These are phyloP conservation scores for Liposcelis brunnea DNA, from an alignment of 2,888 invertebrate species.

Conservation along the genomic window DNA sequence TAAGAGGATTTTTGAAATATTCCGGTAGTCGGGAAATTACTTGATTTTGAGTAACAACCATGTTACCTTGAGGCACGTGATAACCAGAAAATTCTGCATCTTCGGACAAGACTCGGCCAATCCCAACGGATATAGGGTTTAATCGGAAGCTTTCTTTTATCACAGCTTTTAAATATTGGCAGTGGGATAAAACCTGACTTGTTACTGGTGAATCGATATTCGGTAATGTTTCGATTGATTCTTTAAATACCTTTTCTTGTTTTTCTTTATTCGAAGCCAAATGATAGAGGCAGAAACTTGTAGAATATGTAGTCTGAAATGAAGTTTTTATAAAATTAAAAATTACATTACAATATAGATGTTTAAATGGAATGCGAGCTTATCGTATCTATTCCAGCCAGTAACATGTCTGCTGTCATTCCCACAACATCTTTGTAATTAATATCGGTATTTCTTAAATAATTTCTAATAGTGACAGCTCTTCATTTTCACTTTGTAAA, in stretches of 20 bases:
- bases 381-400: conserved; percentile 78
- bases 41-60: conserved; percentile 74
- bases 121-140: conserved; percentile 68
- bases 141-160: conserved; percentile 70
- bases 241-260: conserved; percentile 50
- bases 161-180: conserved; percentile 57
- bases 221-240: conserved; percentile 40
- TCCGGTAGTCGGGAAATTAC: conserved; percentile 52
- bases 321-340: no score
- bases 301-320: conserved; percentile 60
- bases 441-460: conserved; percentile 47
- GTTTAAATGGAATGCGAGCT: no score
- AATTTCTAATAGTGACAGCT: conserved; percentile 41
- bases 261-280: conserved; percentile 47
- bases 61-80: conserved; percentile 57
- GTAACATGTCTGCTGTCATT: conserved; percentile 63
- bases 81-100: conserved; percentile 55
- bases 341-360: no score
- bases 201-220: conserved; percentile 33
- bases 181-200: conserved; percentile 37
- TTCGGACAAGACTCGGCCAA: conserved; percentile 54
- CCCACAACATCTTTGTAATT: conserved; percentile 66
- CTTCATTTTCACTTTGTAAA: conserved; percentile 29
- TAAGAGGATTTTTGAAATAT: conserved; percentile 47
- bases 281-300: conserved; percentile 63